Conservation (phyloP, 2,888 invertebrate species). For the Shargacucullia verbasci region DNA sequence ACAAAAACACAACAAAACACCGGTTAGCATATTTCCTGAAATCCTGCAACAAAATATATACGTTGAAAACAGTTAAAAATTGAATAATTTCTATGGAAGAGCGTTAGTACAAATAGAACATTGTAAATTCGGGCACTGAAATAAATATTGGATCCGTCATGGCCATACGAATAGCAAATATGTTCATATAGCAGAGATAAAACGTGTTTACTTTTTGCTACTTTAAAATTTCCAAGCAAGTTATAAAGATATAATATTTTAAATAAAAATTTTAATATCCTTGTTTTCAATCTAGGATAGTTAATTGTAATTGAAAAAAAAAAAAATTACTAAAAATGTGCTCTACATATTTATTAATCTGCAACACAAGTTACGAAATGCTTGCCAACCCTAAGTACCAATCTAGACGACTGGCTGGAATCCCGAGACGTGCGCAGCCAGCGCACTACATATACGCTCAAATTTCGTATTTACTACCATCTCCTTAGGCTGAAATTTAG, state of each 20-base stretch:
- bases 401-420: slow-evolving; percentile 67
- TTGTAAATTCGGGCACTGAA: slow-evolving; percentile 31
- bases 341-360: no score
- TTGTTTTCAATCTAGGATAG: no score
- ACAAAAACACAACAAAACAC: slow-evolving; percentile 1
- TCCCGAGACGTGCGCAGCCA: slow-evolving; percentile 66
- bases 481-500: slow-evolving; percentile 34
- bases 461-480: slow-evolving; percentile 55
- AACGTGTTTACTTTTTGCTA: slow-evolving; percentile 22
- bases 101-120: slow-evolving; percentile 21
- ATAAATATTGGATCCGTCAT: slow-evolving; percentile 36
- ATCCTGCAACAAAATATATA: slow-evolving; percentile 17
- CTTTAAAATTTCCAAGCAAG: slow-evolving; percentile 21
- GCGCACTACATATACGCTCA: slow-evolving; percentile 62
- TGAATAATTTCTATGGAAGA: slow-evolving; percentile 25
- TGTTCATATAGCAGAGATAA: slow-evolving; percentile 22
- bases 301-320: no score
- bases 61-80: slow-evolving; percentile 29
- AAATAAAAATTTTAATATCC: no score
- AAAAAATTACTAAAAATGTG: no score
- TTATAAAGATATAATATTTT: no score
- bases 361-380: background rate
- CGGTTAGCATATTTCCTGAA: slow-evolving; percentile 21
- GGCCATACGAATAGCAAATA: slow-evolving; percentile 38
- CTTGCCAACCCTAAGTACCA: slow-evolving; percentile 68